phyloP scores from a whole-genome alignment of 2,113 vertebrate species.

The Strigops habroptila region DNA sequence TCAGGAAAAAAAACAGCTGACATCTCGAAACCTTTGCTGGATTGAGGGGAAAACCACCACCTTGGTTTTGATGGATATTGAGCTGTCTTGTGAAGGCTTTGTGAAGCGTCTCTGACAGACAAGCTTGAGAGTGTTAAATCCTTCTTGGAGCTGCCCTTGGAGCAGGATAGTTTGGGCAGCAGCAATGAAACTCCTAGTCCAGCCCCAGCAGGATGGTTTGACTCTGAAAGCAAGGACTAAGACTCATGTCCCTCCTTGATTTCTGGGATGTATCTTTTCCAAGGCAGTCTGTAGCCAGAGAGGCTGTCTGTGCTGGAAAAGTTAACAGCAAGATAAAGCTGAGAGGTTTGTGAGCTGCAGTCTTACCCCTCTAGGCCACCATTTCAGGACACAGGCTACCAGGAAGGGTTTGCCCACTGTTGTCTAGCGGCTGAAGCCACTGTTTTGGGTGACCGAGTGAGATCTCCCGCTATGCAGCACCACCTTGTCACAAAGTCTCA shows the following conservation, averaged over 20 bases:
- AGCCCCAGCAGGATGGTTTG: neutral
- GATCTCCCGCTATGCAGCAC: neutral
- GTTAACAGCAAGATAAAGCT: neutral
- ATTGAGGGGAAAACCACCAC: neutral
- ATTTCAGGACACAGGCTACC: neutral
- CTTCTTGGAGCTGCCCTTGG: neutral
- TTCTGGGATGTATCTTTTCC: neutral
- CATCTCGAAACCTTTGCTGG: neutral
- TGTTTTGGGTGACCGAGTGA: neutral
- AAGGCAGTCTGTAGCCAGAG: neutral
- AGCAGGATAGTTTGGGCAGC: neutral
- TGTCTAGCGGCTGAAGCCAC: neutral
- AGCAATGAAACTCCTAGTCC: neutral
- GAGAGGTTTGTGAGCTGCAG: neutral
- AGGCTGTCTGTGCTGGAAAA: neutral
- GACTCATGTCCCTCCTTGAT: neutral
- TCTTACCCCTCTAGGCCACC: neutral
- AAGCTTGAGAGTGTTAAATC: neutral
- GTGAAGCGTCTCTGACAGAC: neutral
- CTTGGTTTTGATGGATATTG: neutral
- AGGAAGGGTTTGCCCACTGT: neutral
- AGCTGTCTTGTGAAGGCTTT: neutral
- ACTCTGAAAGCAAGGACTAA: neutral
- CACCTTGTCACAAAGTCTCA: neutral
- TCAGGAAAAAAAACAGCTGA: neutral